Evolutionary conservation across 2,888 invertebrate species (phyloP).

Genomic region (Adineta ricciae): DNA sequence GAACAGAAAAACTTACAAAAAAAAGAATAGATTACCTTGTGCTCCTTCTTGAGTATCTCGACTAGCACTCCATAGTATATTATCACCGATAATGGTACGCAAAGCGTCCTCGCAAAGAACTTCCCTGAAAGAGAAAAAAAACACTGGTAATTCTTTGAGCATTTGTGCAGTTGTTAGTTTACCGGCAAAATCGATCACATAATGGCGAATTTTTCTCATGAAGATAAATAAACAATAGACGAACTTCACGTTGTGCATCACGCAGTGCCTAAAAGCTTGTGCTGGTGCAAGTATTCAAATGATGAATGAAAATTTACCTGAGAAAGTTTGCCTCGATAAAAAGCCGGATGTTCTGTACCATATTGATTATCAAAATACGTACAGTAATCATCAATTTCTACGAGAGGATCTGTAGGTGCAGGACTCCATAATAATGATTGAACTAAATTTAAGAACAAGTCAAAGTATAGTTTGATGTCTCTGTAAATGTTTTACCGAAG

Average conservation of each 20-base stretch:
- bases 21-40: background rate
- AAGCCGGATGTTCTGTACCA: constrained; percentile 71
- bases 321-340: constrained; percentile 84
- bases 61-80: constrained; percentile 6
- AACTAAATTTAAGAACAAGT: background rate
- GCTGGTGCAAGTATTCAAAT: background rate
- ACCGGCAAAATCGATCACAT: constrained; percentile 1
- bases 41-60: background rate
- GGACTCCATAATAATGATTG: background rate
- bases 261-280: background rate
- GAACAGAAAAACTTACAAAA: background rate
- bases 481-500: background rate
- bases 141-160: background rate
- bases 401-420: constrained; percentile 62
- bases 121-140: background rate
- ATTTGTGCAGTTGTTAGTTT: background rate
- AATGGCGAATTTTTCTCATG: constrained; percentile 7
- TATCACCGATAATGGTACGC: background rate
- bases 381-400: constrained; percentile 80
- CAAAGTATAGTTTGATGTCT: background rate
- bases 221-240: constrained; percentile 6
- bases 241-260: constrained; percentile 3
- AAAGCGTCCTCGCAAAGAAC: background rate
- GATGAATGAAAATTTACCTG: constrained; percentile 54
- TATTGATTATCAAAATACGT: constrained; percentile 69